phyloP scores from a whole-genome alignment of 1,140 invertebrate species.

The Charaxes varanes region DNA sequence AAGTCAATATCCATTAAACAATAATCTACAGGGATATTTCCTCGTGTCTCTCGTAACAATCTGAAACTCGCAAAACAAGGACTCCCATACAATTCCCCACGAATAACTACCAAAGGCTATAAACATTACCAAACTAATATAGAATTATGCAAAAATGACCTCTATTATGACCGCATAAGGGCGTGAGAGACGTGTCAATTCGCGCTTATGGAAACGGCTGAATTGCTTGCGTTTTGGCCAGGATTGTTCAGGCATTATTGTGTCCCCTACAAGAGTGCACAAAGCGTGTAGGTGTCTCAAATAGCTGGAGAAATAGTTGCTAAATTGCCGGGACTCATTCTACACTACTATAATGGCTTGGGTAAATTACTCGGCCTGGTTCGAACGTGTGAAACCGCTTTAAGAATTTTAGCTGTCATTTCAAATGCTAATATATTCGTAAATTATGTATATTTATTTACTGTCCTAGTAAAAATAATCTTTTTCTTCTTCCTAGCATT shows the following conservation, averaged over 20 bases:
- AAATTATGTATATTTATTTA: conserved; percentile 5
- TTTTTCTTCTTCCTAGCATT: no score
- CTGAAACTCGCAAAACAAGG: conserved; percentile 26
- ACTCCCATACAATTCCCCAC: conserved; percentile 35
- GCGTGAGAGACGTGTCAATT: conserved; percentile 8
- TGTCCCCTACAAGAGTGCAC: conserved; percentile 25
- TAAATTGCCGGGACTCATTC: conserved; percentile 23
- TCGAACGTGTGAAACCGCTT: conserved; percentile 13
- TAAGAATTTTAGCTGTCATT: conserved; percentile 11
- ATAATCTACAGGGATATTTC: not conserved
- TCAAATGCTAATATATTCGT: conserved; percentile 4
- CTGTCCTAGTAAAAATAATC: no score
- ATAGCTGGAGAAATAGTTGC: conserved; percentile 12
- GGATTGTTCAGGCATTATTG: conserved; percentile 28
- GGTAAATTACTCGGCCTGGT: conserved; percentile 17
- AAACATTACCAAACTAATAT: conserved; percentile 17
- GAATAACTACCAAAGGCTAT: no score
- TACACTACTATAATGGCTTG: conserved; percentile 23
- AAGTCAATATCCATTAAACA: no score
- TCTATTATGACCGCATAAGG: conserved; percentile 17
- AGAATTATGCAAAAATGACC: conserved; percentile 11
- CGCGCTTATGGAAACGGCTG: conserved; percentile 19
- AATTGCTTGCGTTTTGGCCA: conserved; percentile 30
- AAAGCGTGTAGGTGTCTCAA: conserved; percentile 27
- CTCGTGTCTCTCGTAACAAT: conserved; percentile 7